Base-by-base conservation (phyloP, 2,888 invertebrate genomes). In the Ectemnius continuus region DNA sequence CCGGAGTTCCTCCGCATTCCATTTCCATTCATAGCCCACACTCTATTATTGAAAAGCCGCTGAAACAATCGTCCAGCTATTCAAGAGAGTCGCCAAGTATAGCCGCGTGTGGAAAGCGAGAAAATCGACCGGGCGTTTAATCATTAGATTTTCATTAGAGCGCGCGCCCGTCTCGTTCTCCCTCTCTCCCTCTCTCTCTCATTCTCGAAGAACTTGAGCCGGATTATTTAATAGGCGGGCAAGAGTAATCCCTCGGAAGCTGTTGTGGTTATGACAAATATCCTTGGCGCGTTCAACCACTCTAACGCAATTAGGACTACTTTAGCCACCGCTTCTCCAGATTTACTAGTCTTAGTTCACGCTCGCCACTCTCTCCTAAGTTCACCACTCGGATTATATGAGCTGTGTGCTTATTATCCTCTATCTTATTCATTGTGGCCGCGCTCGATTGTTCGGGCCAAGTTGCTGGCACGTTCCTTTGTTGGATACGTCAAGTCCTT, bases 231-330 rank as follows among this genome's bases (percentile, higher is more conserved):
- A 71, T 67, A 66, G 76, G 61, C 47, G n/a, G 46, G n/a, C 4
- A 57, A 59, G 61, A 63, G 57, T 60, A 63, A 74, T 76, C 72
- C 59, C 61, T 0, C 14, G 14, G 66, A 66, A 47, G 52, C n/a
- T 45, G 61, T 64, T 67, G 68, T 46, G 60, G 68, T 57, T 61
- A 70, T 58, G 67, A 73, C 67, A 76, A 77, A 80, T 80, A 80
- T 70, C 70, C 65, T 67, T 69, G 60, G 67, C 67, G 18, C 75
- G 20, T 67, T 67, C 26, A 70, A 64, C 62, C 28, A 57, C 57
- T 67, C 36, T 52, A 56, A 48, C 59, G 65, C 56, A 4, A 59
- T 71, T 68, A 68, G 65, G 67, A 66, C 67, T 74, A 52, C 65
- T 72, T 72, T 68, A 68, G 60, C 45, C 57, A 11, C 8, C 72